phyloP scores from a whole-genome alignment of 2,113 vertebrate species.

The Raja brachyura region DNA sequence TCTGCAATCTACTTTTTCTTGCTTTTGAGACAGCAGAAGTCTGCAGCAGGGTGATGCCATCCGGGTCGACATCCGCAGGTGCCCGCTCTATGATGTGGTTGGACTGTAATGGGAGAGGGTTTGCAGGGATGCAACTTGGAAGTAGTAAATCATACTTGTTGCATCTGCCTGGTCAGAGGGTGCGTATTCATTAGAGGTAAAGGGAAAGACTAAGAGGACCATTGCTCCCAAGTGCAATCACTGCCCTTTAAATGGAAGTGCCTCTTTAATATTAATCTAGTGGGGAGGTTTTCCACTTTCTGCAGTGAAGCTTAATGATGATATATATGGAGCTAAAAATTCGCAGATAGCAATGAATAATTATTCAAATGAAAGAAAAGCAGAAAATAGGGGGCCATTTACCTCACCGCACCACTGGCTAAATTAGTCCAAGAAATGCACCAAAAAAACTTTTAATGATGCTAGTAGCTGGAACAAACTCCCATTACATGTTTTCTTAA shows the following conservation, averaged over 20 bases:
- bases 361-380: background rate
- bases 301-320: background rate
- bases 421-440: background rate
- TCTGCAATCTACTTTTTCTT: too few relatives aligned
- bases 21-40: too few relatives aligned
- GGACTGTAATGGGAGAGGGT: background rate
- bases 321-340: background rate
- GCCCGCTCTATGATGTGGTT: too few relatives aligned
- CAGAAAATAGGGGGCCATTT: background rate
- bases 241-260: background rate
- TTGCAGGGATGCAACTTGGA: background rate
- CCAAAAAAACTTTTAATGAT: background rate
- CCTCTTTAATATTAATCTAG: background rate
- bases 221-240: background rate
- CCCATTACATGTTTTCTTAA: background rate
- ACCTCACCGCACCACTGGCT: background rate
- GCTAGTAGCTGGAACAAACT: background rate
- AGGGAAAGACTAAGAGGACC: background rate
- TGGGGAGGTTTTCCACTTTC: background rate
- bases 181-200: background rate
- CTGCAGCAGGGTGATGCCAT: too few relatives aligned
- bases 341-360: background rate
- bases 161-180: background rate
- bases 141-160: background rate
- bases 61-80: too few relatives aligned